phyloP scores from a whole-genome alignment of 2,113 vertebrate genomes.

The Pelecanus crispus region DNA sequence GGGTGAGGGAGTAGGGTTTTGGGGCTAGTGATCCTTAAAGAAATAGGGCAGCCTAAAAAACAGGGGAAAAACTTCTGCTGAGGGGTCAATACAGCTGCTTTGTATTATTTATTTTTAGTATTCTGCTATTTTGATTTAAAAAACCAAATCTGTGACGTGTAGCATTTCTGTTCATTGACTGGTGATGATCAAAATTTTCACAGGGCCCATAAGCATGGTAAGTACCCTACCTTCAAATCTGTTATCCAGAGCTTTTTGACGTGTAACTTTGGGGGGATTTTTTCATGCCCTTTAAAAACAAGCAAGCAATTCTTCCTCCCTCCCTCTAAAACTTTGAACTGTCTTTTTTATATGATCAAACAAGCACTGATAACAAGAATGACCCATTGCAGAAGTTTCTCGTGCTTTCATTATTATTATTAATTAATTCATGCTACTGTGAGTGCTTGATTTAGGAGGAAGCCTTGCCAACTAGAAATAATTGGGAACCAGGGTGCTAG shows the following conservation, averaged over 20 bases:
- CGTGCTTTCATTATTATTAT: not conserved
- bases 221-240: accelerated
- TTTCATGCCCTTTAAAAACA: not conserved
- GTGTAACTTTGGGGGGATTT: not conserved
- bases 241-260: not conserved
- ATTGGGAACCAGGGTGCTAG: not conserved
- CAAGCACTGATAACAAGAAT: not conserved
- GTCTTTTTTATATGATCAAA: not conserved
- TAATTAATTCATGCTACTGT: not conserved
- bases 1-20: accelerated
- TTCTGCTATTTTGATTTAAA: not conserved
- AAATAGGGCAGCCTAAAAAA: not conserved
- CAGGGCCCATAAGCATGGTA: not conserved
- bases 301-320: not conserved
- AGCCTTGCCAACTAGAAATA: not conserved
- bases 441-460: not conserved
- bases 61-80: accelerated
- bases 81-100: not conserved
- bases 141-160: not conserved
- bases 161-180: not conserved
- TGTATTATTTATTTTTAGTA: not conserved
- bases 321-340: not conserved
- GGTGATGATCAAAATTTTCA: not conserved
- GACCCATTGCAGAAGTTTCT: not conserved
- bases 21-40: not conserved